phyloP scores from a whole-genome alignment of 1,140 invertebrate species.

The Drosophila virilis region DNA sequence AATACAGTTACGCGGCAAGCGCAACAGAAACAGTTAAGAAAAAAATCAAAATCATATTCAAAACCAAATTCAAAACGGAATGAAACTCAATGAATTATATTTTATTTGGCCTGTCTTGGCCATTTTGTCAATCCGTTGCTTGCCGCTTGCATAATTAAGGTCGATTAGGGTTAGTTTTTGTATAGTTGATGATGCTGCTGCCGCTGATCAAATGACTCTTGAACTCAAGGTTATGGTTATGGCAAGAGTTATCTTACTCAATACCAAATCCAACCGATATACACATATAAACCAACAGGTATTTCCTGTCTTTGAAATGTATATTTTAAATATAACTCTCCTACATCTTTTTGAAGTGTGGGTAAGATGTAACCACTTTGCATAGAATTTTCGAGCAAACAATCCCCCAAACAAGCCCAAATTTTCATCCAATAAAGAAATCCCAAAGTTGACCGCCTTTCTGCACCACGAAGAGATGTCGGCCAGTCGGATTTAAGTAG shows the following conservation, averaged over 20 bases:
- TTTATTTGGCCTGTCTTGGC: constrained; percentile 26
- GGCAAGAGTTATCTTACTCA: constrained; percentile 45
- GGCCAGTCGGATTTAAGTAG: no score
- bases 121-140: constrained; percentile 38
- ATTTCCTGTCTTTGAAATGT: no score
- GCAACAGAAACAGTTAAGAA: constrained; percentile 11
- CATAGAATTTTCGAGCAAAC: no score
- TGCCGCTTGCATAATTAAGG: constrained; percentile 77
- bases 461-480: no score
- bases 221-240: constrained; percentile 72
- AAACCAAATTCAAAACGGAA: constrained; percentile 21
- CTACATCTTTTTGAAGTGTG: no score
- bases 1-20: constrained; percentile 64
- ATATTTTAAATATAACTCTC: no score
- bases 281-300: not conserved
- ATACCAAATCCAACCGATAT: constrained; percentile 9
- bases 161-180: constrained; percentile 70
- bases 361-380: no score
- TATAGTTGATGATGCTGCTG: constrained; percentile 33
- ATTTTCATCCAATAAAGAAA: no score
- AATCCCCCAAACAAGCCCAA: no score
- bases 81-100: constrained; percentile 23
- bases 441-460: no score
- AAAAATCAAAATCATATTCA: constrained; percentile 23
- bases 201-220: constrained; percentile 49